Percentiles rank a stretch among this genome's conserved stretches.
Evolutionary conservation across 2,113 vertebrate species (phyloP).

Genomic region (Pluvialis apricaria): DNA sequence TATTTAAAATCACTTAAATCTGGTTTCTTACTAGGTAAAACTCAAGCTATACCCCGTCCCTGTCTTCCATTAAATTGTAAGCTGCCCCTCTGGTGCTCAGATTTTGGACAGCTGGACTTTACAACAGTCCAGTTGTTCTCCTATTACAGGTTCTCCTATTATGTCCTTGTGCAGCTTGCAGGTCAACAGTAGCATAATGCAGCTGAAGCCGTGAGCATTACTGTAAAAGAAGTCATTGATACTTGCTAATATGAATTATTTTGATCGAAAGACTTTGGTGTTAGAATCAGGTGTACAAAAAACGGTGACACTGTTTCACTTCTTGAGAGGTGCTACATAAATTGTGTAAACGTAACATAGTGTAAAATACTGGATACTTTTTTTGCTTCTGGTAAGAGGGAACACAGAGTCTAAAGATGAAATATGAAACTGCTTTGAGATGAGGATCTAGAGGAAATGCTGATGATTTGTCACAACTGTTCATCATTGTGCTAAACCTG

Average conservation of each 20-base stretch:
- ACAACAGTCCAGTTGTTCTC: neutral
- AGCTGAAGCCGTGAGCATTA: neutral
- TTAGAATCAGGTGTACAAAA: neutral
- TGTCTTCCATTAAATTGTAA: neutral
- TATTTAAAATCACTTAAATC: neutral
- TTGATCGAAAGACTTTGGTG: neutral
- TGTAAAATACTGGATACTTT: neutral
- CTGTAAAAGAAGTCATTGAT: neutral
- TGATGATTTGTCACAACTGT: conserved; percentile 57
- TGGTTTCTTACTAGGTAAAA: neutral
- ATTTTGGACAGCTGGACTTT: neutral
- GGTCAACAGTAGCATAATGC: neutral
- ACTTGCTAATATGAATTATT: neutral
- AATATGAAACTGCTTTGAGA: conserved; percentile 60
- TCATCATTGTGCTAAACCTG: conserved; percentile 53
- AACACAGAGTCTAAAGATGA: conserved; percentile 38
- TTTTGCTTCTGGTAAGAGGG: conserved; percentile 8
- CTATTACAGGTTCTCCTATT: neutral
- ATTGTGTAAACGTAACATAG: neutral
- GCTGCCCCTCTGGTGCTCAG: neutral
- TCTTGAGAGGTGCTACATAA: neutral
- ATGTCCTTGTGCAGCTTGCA: neutral
- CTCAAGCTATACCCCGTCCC: neutral
- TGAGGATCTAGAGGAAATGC: conserved; percentile 39
- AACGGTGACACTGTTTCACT: neutral